Base-by-base conservation (phyloP, 2,113 vertebrate genomes). In the Apodemus speciosus region DNA sequence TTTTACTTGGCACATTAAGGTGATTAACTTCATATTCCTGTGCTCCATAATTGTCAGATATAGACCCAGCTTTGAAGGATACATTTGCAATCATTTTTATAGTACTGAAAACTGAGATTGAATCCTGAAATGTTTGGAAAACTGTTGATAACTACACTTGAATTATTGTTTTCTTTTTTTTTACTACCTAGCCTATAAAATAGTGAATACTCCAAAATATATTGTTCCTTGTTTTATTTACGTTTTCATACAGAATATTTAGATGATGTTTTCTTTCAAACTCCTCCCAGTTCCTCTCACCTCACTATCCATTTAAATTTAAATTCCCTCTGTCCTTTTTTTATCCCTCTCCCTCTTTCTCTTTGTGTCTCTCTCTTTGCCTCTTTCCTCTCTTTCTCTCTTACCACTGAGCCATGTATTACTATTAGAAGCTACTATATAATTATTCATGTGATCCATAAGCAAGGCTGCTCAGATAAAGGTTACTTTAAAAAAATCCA, bases 131-230 rank as follows among this genome's bases (percentile, higher is more conserved):
- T 8, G 11, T 38, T 18, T 27, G 30, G 14, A 27, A 66, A 66
- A 30, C 0, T 35, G 4, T 11, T 64, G n/a, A 9, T 32, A 32
- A 58, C 20, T 18, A 18, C 2, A 1, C 2, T 16, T n/a, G 0
- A 4, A 20, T 18, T 62, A 46, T 27, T 15, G 9, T 66, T 60
- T 68, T 51, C 11, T 66, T 46, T 49, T 68, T 51, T 10, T 66
- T 46, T 49, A 38, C 4, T 66, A 38, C 10, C 51, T 56, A 35
- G 49, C 6, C 35, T n/a, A 56, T 32, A 79, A 2, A 5, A n/a
- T 5, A 56, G 5, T 15, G 51, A 80, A 38, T n/a, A 58, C 35
- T 25, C 1, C 20, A 15, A 25, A 58, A 7, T 80, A 11, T 8
- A n/a, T 79, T 79, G 20, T 38, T n/a, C 10, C 56, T 11, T n/a